Base-by-base conservation (phyloP, 2,888 invertebrate species). In the Disparrhopalites patrizii region DNA sequence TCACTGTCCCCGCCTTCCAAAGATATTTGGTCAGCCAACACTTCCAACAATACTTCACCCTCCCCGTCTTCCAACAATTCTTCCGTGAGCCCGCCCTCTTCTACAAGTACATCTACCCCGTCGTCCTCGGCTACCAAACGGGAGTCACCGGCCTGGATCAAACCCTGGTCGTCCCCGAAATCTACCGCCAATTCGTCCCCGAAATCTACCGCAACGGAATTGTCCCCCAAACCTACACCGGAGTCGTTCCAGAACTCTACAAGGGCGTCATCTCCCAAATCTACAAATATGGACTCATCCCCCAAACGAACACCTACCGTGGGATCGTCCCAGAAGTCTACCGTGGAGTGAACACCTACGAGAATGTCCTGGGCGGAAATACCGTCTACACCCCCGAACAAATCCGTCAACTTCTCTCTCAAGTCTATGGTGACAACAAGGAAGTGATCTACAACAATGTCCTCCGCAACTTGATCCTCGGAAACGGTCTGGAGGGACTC, bases 21-120 rank as follows among this genome's bases (percentile, higher is more conserved):
- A 30, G 25, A 13, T 68, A 60, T 36, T 40, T 68, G 47, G 43
- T 36, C 55, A 65, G 43, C 36, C 63, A 40, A 25, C 15, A 40
- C 47, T 68, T 68, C 65, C 68, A 68, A 54, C 27, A 60, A 15
- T 65, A 65, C 65, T 68, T 50, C 52, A 68, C 68, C 55, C 52
- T 47, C 4, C 55, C 64, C 3, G 13, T 30, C 54, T 68, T 68
- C 68, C 51, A 47, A 18, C 27, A 60, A 3, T 68, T 68, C 51
- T 68, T 68, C 56, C 33, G 23, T 18, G 52, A 68, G 33, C 58
- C 68, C 18, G 62, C 31, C 30, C 65, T 65, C 56, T 68, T 68
- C 65, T 64, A 65, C 65, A 65, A 68, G 40, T 64, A 68, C 64
- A 62, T 68, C 43, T 68, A 47, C 60, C 68, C 68, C 23, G 47